Evolutionary conservation across 2,888 invertebrate genomes (phyloP), one percentile per base, ranked within the genome.

Genomic region (Nudaria mundana): DNA sequence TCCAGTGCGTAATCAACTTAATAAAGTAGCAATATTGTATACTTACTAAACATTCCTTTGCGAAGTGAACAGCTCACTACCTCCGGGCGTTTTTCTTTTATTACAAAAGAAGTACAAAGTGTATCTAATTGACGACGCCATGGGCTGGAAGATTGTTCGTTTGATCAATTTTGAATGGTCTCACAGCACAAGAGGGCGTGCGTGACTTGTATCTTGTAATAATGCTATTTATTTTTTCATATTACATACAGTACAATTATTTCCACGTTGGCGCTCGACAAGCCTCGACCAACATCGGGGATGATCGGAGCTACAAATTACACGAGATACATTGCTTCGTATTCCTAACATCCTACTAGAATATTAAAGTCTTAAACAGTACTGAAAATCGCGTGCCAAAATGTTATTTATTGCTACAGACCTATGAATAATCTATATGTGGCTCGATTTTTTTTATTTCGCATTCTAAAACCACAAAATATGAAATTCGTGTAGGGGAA

Each of bases 101-200:
- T 72, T 58, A 68, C 65, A 58, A 52, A 63, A n/a, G n/a, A n/a
- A n/a, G n/a, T 58, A 66, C 62, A 70, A 71, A 76, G 65, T 66
- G 68, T 61, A 56, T 53, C 61, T 71, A 72, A 76, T 76, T 72
- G 58, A 52, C n/a, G 46, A 51, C 42, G 57, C 59, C 37, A 63
- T 66, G 69, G 61, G 59, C 63, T 67, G 71, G 72, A 70, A 74
- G 66, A 74, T 69, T 66, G 69, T 63, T 56, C 65, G 60, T 73
- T 67, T 75, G 71, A 75, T 71, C 74, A 67, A 70, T 66, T 57
- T 55, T 61, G 55, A 69, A 65, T 62, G 49, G 63, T 53, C 41
- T 11, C 30, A 54, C 44, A 48, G 44, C 48, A 42, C 48, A 52
- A 38, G 28, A 33, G 36, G 31, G 18, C n/a, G n/a, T 22, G 35